A percentile compares a stretch with the other conserved stretches of the same genome.
Conservation (phyloP, 2,888 invertebrate genomes). For the Prosapia bicincta region DNA sequence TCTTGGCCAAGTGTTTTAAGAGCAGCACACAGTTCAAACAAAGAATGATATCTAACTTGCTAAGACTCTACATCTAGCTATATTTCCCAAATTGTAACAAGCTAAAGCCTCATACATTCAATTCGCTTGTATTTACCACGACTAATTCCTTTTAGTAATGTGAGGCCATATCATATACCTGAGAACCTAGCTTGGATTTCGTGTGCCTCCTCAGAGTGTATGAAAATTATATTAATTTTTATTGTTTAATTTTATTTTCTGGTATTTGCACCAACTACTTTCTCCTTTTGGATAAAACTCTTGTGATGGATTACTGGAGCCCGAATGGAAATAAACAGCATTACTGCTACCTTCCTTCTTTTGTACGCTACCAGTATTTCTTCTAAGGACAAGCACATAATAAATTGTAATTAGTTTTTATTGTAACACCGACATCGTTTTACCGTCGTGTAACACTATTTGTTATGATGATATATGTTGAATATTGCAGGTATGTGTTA, state of each 20-base stretch:
- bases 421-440: not conserved
- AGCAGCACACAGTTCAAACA: slow-evolving; percentile 4
- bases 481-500: too few relatives aligned
- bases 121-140: too few relatives aligned
- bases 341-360: not conserved
- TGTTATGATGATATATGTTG: too few relatives aligned
- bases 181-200: not conserved
- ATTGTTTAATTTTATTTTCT: not conserved
- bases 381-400: not conserved
- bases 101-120: too few relatives aligned
- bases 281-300: not conserved
- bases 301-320: not conserved
- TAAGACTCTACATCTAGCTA: not conserved
- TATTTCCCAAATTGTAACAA: too few relatives aligned
- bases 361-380: not conserved
- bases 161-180: too few relatives aligned
- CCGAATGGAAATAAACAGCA: not conserved
- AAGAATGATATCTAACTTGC: slow-evolving; percentile 3
- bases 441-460: too few relatives aligned
- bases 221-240: not conserved
- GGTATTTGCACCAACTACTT: not conserved
- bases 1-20: too few relatives aligned
- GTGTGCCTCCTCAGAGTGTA: not conserved
- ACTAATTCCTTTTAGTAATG: too few relatives aligned
- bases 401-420: not conserved